phyloP scores from a whole-genome alignment of 2,797 vertebrate genomes.

The Cephalopachus bancanus region DNA sequence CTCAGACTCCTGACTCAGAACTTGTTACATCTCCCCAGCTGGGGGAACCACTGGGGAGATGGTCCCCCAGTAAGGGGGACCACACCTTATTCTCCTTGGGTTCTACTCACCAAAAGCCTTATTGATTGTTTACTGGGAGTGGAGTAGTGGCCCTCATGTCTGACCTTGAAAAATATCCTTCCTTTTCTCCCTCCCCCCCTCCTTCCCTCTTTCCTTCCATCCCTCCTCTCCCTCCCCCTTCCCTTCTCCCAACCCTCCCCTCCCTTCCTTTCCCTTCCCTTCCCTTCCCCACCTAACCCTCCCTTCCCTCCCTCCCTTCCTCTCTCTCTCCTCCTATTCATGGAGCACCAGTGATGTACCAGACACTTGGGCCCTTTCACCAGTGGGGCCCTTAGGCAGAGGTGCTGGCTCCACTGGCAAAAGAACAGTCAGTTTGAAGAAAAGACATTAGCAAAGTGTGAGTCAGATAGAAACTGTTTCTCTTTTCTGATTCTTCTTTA shows the following conservation, averaged over 20 bases:
- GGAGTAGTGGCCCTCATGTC: background rate
- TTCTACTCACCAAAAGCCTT: background rate
- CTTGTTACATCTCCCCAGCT: background rate
- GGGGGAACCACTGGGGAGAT: background rate
- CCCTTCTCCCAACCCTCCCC: rapidly evolving
- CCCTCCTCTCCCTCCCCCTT: rapidly evolving
- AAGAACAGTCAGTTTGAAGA: background rate
- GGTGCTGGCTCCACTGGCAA: background rate
- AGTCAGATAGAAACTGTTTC: background rate
- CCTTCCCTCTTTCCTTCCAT: rapidly evolving
- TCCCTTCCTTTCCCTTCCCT: too few species aligned
- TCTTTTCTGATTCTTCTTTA: background rate
- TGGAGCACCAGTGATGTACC: background rate
- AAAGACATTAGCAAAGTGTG: background rate
- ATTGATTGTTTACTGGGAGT: background rate
- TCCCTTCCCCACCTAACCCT: too few species aligned
- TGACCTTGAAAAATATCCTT: background rate
- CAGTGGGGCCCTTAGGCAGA: too few species aligned
- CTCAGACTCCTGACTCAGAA: background rate
- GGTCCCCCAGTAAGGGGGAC: background rate
- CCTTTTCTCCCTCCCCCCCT: rapidly evolving
- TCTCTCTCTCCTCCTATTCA: background rate
- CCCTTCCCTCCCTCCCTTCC: too few species aligned
- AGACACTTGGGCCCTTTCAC: too few species aligned
- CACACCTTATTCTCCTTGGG: background rate